Percentiles rank a stretch among this genome's conserved stretches.
Evolutionary conservation across 2,797 vertebrate species (phyloP).

Genomic region (Syngnathus rostellatus): DNA sequence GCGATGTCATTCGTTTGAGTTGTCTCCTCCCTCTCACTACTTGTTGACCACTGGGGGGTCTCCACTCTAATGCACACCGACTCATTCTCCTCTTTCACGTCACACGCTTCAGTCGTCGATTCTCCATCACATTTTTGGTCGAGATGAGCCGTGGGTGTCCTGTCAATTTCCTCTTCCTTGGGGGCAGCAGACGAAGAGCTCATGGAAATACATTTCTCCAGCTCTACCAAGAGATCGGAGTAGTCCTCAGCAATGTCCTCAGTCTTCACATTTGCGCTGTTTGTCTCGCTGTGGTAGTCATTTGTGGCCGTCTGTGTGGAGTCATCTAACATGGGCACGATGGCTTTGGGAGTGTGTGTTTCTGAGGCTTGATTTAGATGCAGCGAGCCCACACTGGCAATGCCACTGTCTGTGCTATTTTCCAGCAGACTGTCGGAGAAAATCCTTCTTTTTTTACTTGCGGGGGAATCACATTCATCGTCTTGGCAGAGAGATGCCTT

Average conservation of each 20-base stretch:
- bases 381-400: conserved; percentile 45
- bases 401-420: conserved; percentile 54
- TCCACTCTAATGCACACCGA: conserved; percentile 45
- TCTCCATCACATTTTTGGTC: conserved; percentile 40
- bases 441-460: conserved; percentile 74
- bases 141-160: conserved; percentile 29
- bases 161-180: conserved; percentile 46
- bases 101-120: conserved; percentile 51
- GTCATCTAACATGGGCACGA: conserved; percentile 51
- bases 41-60: conserved; percentile 22
- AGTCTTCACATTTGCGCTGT: conserved; percentile 65
- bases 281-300: conserved; percentile 38
- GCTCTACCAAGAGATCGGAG: conserved; percentile 59
- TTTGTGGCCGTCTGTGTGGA: conserved; percentile 44
- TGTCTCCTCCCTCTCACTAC: conserved; percentile 30
- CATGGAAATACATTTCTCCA: conserved; percentile 54
- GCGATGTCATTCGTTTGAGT: conserved; percentile 26
- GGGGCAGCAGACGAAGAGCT: conserved; percentile 55
- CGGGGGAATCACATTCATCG: conserved; percentile 64
- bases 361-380: conserved; percentile 52
- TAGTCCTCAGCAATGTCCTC: conserved; percentile 69
- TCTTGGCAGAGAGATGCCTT: conserved; percentile 53
- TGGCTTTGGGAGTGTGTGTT: conserved; percentile 43
- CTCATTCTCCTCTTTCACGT: conserved; percentile 70
- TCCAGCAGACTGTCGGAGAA: conserved; percentile 50